Evolutionary conservation across 2,888 invertebrate species (phyloP).

Genomic region (Colostygia pectinataria): DNA sequence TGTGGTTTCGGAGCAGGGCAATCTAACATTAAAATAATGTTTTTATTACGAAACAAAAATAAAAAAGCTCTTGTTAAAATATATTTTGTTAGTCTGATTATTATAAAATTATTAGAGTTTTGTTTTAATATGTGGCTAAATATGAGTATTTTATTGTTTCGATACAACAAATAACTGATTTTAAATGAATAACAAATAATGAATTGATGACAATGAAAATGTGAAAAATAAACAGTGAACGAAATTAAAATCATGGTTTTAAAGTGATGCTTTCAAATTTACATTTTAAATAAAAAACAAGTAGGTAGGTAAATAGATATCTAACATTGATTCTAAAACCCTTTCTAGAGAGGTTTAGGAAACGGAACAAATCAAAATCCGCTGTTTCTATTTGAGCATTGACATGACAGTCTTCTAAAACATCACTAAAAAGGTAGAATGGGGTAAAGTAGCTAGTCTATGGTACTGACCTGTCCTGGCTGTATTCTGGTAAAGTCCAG

Average conservation of each 20-base stretch:
- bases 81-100: conserved; percentile 62
- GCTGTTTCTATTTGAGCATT: conserved; percentile 39
- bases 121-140: no score
- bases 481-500: conserved; percentile 74
- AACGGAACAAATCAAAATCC: conserved; percentile 47
- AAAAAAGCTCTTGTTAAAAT: conserved; percentile 26
- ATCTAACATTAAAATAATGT: conserved; percentile 3
- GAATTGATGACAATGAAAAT: conserved; percentile 46
- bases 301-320: conserved; percentile 12
- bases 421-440: conserved; percentile 69
- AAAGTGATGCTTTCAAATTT: conserved; percentile 68
- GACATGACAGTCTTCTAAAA: conserved; percentile 56
- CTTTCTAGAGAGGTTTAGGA: conserved; percentile 47
- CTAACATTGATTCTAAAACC: conserved; percentile 53
- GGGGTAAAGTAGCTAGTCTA: conserved; percentile 30
- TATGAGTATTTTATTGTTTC: no score
- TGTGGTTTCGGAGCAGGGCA: conserved; percentile 4
- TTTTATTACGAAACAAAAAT: conserved; percentile 7
- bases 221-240: conserved; percentile 33
- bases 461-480: conserved; percentile 74
- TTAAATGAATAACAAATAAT: conserved; percentile 29
- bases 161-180: no score
- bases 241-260: conserved; percentile 47
- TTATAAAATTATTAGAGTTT: conserved; percentile 5
- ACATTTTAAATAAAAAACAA: conserved; percentile 42